Evolutionary conservation across 2,113 vertebrate species (phyloP).

Genomic region (Clarias macrocephalus): DNA sequence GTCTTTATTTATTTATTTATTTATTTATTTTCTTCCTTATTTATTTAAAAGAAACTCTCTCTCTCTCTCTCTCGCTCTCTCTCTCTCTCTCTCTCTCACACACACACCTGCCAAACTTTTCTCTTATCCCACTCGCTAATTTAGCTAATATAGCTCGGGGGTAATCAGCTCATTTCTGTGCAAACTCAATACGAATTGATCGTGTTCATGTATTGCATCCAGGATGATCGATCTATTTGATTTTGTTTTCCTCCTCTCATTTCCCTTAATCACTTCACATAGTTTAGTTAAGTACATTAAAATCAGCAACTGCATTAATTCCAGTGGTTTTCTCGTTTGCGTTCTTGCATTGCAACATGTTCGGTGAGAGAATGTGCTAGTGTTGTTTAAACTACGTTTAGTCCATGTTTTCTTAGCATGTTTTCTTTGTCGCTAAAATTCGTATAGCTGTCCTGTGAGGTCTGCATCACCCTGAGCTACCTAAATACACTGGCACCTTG

Average conservation of each 20-base stretch:
- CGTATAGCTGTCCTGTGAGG: neutral
- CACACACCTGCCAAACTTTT: conserved; percentile 9
- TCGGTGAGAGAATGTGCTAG: neutral
- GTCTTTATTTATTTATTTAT: neutral
- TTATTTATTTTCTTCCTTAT: neutral
- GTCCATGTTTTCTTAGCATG: neutral
- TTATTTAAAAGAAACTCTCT: neutral
- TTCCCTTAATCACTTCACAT: neutral
- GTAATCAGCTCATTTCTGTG: neutral
- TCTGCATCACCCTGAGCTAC: neutral
- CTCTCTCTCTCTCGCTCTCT: no score
- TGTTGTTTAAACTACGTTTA: neutral
- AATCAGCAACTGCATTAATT: neutral
- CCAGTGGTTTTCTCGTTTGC: neutral
- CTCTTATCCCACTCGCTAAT: neutral
- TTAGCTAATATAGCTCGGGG: neutral
- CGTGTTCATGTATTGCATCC: neutral
- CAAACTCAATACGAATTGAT: neutral
- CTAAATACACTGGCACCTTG: no score
- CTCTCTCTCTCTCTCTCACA: neutral
- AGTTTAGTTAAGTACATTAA: neutral
- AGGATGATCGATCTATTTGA: neutral
- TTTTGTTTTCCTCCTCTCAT: neutral
- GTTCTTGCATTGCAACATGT: neutral
- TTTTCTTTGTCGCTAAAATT: neutral